A percentile compares a stretch with the other conserved stretches of the same genome.
Evolutionary conservation across 2,888 invertebrate genomes (phyloP).

Genomic region (Clivina fossor): DNA sequence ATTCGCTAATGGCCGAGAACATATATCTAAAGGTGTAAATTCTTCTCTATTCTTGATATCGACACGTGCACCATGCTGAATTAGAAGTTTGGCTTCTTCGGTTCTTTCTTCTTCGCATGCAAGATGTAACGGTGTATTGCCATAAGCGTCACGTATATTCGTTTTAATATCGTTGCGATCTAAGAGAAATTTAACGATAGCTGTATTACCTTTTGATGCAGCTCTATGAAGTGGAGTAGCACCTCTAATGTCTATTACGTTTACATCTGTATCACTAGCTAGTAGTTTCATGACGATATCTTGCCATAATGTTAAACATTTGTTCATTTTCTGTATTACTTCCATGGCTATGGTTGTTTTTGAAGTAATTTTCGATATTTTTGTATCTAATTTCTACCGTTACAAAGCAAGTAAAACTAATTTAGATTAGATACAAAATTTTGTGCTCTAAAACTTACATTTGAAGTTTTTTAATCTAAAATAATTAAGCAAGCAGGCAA

Average conservation of each 20-base stretch:
- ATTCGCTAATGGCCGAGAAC: constrained; percentile 44
- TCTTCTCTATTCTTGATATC: constrained; percentile 65
- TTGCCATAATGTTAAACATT: too few relatives aligned
- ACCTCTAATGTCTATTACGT: constrained; percentile 66
- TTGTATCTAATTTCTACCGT: too few relatives aligned
- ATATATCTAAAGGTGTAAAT: constrained; percentile 66
- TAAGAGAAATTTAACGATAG: constrained; percentile 68
- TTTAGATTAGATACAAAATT: too few relatives aligned
- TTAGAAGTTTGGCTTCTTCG: constrained; percentile 66
- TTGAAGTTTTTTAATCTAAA: too few relatives aligned
- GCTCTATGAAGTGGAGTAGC: constrained; percentile 80
- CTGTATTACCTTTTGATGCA: constrained; percentile 72
- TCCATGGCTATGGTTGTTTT: too few relatives aligned
- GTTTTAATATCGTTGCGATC: constrained; percentile 58
- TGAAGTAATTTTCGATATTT: too few relatives aligned
- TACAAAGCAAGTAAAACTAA: too few relatives aligned
- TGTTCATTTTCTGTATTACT: too few relatives aligned
- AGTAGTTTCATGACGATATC: constrained; percentile 69
- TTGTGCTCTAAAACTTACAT: too few relatives aligned
- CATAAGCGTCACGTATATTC: constrained; percentile 67
- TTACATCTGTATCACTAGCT: constrained; percentile 67
- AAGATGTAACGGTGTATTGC: constrained; percentile 78
- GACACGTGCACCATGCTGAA: constrained; percentile 65
- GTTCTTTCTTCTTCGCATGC: constrained; percentile 79
- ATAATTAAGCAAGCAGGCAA: too few relatives aligned